phyloP scores from a whole-genome alignment of 2,888 invertebrate species.

The Drosophila fulvimacula region DNA sequence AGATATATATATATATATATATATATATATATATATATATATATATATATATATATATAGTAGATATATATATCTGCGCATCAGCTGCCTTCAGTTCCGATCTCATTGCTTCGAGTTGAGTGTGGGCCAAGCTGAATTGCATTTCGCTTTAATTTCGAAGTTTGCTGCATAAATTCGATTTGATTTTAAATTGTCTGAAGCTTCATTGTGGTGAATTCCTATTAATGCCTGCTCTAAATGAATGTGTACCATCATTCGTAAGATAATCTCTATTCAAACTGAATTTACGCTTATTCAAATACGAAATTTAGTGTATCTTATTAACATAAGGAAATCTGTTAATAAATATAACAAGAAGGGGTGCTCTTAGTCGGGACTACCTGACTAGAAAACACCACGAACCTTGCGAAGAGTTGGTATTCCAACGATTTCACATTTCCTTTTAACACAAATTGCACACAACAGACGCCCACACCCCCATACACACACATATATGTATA shows the following conservation, averaged over 20 bases:
- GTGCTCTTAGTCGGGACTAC: neutral
- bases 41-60: neutral
- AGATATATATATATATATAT: neutral
- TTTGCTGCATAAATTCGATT: neutral
- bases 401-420: neutral
- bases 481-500: neutral
- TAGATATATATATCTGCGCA: neutral
- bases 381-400: neutral
- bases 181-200: neutral
- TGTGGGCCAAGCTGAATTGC: neutral
- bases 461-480: neutral
- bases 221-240: neutral
- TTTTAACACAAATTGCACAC: neutral
- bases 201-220: too few species aligned
- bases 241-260: too few species aligned
- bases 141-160: neutral
- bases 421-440: neutral
- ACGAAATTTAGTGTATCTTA: neutral
- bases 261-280: neutral
- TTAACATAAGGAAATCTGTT: neutral
- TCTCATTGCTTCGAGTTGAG: constrained; percentile 2
- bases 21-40: neutral
- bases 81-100: constrained; percentile 3
- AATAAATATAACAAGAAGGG: neutral
- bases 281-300: neutral